Evolutionary conservation across 2,797 vertebrate genomes (phyloP).

Genomic region (Percopsis omiscomaycus): DNA sequence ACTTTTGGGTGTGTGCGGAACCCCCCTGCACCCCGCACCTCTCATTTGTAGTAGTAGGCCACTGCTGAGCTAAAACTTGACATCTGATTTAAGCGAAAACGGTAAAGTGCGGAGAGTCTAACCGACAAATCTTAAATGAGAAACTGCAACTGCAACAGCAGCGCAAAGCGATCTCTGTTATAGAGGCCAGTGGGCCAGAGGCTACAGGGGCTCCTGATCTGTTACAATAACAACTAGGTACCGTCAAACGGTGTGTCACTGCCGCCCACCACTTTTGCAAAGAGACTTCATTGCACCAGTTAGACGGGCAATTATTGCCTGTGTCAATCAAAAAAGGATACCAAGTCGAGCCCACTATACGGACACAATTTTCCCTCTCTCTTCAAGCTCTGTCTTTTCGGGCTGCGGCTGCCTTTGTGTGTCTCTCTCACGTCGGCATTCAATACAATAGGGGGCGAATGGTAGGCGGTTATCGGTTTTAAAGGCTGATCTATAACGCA

Average conservation of each 20-base stretch:
- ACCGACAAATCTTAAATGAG: slow-evolving; percentile 6
- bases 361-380: slow-evolving; percentile 15
- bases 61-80: slow-evolving; percentile 3
- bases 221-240: slow-evolving; percentile 7
- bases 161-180: not conserved
- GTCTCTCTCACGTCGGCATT: slow-evolving; percentile 4
- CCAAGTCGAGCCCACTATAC: slow-evolving; percentile 11
- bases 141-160: not conserved
- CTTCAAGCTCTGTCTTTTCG: not conserved
- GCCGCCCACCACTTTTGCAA: slow-evolving; percentile 26
- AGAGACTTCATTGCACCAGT: slow-evolving; percentile 33
- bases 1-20: not conserved
- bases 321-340: slow-evolving; percentile 40
- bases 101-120: not conserved
- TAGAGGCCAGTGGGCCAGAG: not conserved
- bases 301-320: slow-evolving; percentile 41
- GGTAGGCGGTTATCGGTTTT: slow-evolving; percentile 19
- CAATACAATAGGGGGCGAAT: slow-evolving; percentile 1
- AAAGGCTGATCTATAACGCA: slow-evolving; percentile 22
- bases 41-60: not conserved
- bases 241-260: slow-evolving; percentile 8
- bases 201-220: not conserved
- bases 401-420: not conserved
- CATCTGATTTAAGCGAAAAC: slow-evolving; percentile 20
- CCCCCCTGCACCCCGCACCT: no score